These are phyloP conservation scores for Gryllus bimaculatus DNA, from an alignment of 1,140 invertebrate genomes.

Conservation along the genomic window DNA sequence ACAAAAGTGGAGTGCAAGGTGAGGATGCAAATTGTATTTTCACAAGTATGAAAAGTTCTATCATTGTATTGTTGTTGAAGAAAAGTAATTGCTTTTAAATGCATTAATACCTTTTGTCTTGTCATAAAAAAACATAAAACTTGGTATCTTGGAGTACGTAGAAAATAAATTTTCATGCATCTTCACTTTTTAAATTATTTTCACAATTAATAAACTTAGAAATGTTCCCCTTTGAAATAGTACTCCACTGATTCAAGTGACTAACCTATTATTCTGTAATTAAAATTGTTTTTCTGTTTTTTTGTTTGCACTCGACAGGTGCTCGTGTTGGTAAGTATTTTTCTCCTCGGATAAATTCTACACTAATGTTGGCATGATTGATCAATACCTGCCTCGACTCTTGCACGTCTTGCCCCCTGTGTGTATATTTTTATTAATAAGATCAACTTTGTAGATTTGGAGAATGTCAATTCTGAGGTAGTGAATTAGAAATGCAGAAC, in stretches of 20 bases:
- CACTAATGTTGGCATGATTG: not conserved
- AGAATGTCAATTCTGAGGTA: too few relatives aligned
- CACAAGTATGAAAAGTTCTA: not conserved
- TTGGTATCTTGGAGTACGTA: too few relatives aligned
- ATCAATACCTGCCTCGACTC: not conserved
- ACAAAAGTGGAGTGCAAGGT: constrained; percentile 94
- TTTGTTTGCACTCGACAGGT: constrained; percentile 30
- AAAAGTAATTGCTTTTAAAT: not conserved
- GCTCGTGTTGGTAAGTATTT: constrained; percentile 29
- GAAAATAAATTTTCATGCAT: too few relatives aligned
- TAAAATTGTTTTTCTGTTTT: constrained; percentile 24
- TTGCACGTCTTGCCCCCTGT: not conserved
- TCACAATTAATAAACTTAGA: too few relatives aligned
- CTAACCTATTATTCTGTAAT: constrained; percentile 8
- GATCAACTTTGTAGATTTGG: too few relatives aligned
- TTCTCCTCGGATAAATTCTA: not conserved
- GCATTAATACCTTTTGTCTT: not conserved
- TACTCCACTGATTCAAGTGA: too few relatives aligned
- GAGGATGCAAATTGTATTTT: constrained; percentile 31
- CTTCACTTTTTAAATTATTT: not conserved
- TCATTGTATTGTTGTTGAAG: not conserved
- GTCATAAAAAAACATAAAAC: not conserved
- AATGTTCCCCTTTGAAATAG: too few relatives aligned
- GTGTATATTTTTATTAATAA: too few relatives aligned
- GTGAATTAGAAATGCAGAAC: too few relatives aligned